phyloP scores from a whole-genome alignment of 2,888 invertebrate species.

The Crematogaster levior region DNA sequence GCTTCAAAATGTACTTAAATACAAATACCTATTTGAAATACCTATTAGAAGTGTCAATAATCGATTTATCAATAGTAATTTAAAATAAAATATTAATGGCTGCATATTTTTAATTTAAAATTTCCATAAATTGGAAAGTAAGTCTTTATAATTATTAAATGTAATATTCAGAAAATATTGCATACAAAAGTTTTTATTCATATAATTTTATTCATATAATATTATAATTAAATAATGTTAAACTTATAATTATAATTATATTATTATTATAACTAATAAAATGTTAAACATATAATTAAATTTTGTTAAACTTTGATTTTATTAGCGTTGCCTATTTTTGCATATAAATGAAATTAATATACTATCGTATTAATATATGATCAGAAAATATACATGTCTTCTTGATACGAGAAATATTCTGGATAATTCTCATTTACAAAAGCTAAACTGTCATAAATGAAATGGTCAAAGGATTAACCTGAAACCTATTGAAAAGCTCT shows the following conservation, averaged over 20 bases:
- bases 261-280: too few relatives aligned
- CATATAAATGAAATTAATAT: neutral
- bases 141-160: too few relatives aligned
- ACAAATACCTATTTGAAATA: neutral
- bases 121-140: neutral
- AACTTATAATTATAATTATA: too few relatives aligned
- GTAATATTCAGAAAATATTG: neutral
- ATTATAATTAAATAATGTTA: too few relatives aligned
- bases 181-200: neutral
- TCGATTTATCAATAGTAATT: conserved; percentile 4
- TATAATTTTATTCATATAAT: too few relatives aligned
- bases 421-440: neutral
- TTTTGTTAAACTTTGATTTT: neutral
- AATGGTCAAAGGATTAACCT: conserved; percentile 17
- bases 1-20: conserved; percentile 12
- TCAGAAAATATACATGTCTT: neutral
- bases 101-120: neutral
- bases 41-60: neutral
- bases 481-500: neutral
- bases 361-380: too few relatives aligned
- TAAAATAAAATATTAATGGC: neutral
- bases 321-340: neutral
- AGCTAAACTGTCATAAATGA: neutral
- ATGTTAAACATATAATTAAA: neutral
- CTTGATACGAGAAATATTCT: neutral